Base-by-base conservation (phyloP, 1,140 invertebrate genomes). In the Scylla paramamosain region DNA sequence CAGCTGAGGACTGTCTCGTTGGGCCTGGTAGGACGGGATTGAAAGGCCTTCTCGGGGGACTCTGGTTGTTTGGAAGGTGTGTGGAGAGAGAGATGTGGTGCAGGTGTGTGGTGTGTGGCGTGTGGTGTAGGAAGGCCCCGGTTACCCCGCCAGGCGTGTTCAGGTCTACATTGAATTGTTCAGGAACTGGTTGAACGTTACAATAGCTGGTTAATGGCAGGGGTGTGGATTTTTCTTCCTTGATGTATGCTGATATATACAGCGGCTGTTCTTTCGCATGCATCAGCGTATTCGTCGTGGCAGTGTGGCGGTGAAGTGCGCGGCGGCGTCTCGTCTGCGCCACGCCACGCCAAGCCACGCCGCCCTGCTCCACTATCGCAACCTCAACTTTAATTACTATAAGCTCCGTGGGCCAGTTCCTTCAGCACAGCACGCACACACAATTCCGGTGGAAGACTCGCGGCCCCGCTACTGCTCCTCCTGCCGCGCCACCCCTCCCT, bases 341-440 rank as follows among this genome's bases (percentile, higher is more conserved):
- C 52, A 59, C 20, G 52, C 52, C 52, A 59, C 52, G 52, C 52
- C 52, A n/a, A 25, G 67, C 67, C 20, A 25, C 20, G 67, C 67
- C n/a, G 20, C 6, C 20, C 67, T 67, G 90, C 94, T 59, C 29
- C 82, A 67, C 90, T 92, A 91, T 92, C 94, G 59, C 90, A 92
- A 92, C 45, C 94, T 77, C 91, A 92, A 95, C 94, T 92, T 95
- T 95, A 95, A 95, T 95, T 95, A 95, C 94, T 95, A 92, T 87
- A 95, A 87, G 45, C 82, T 52, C 90, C 93, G 45, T 48, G 45
- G 39, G 82, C 89, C 94, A 95, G 94, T 95, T 95, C 94, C 94
- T 92, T 95, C 45, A 86, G 82, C 94, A 48, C 52, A 87, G 82
- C 94, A 95, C 94, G 83, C 94, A 95, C 94, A 95, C 90, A 87